A percentile compares a stretch with the other conserved stretches of the same genome.
These are phyloP conservation scores for Spilogale gracilis DNA, from an alignment of 2,113 vertebrate species.

Conservation along the genomic window DNA sequence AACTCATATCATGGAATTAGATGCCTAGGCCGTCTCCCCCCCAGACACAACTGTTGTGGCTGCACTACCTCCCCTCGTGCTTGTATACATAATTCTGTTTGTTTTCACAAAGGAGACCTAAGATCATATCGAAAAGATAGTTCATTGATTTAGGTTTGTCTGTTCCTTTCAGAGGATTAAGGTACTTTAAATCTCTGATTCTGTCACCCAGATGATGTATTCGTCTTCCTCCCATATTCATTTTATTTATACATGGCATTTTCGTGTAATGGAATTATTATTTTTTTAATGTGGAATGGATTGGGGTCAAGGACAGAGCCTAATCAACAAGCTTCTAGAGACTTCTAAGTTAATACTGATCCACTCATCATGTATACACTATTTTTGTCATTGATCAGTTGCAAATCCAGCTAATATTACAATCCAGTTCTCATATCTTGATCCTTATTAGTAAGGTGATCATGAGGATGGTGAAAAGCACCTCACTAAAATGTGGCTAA, in stretches of 20 bases:
- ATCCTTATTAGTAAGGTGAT: not conserved
- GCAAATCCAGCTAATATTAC: not conserved
- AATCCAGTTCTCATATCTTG: not conserved
- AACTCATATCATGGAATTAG: not conserved
- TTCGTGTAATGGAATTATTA: not conserved
- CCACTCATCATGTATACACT: not conserved
- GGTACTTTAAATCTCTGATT: not conserved
- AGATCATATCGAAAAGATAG: not conserved
- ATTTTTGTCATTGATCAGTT: not conserved
- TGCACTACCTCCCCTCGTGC: not conserved
- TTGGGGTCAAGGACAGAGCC: not conserved
- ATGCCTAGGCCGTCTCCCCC: not conserved
- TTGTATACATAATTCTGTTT: not conserved
- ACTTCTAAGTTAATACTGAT: not conserved
- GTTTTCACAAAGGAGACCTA: not conserved
- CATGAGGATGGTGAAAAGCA: not conserved
- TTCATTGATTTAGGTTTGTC: not conserved
- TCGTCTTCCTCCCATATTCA: not conserved
- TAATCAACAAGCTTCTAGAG: not conserved
- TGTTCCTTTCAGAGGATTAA: not conserved
- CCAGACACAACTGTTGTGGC: not conserved
- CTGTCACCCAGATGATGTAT: not conserved
- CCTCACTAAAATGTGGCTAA: slow-evolving; percentile 24
- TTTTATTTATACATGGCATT: slow-evolving; percentile 18
- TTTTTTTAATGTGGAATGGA: not conserved